Percentiles rank a stretch among this genome's conserved stretches.
Evolutionary conservation across 2,797 vertebrate genomes (phyloP).

Genomic region (Notoglanidium macrostoma): DNA sequence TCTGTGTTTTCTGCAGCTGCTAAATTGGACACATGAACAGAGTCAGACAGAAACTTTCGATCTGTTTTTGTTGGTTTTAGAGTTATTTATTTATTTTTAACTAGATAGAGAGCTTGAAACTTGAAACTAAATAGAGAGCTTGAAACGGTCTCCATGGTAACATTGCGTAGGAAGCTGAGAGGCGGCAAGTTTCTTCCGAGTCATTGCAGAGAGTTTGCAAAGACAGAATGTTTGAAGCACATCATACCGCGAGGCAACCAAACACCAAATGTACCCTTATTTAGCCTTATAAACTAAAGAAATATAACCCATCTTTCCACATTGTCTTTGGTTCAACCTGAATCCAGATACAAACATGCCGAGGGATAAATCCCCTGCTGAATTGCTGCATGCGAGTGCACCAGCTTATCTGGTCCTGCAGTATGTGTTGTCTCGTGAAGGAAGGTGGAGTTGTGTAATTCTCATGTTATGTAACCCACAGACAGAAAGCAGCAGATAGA

Average conservation of each 20-base stretch:
- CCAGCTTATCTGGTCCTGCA: conserved; percentile 15
- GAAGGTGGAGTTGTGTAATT: conserved; percentile 41
- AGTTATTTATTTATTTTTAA: conserved; percentile 51
- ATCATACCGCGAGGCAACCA: background rate
- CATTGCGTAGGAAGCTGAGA: conserved; percentile 55
- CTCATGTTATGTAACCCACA: conserved; percentile 40
- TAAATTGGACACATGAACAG: background rate
- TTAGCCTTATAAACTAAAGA: conserved; percentile 12
- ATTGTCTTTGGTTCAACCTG: background rate
- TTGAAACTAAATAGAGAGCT: conserved; percentile 71
- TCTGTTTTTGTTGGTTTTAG: conserved; percentile 3
- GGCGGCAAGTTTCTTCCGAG: conserved; percentile 37
- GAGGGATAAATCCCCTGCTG: background rate
- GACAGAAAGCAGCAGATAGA: conserved; percentile 42
- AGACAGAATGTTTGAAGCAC: conserved; percentile 27
- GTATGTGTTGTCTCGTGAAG: background rate
- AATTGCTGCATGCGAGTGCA: conserved; percentile 4
- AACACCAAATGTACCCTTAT: background rate
- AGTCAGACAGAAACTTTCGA: background rate
- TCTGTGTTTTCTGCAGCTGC: background rate
- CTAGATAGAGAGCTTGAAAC: conserved; percentile 70
- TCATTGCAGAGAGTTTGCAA: conserved; percentile 31
- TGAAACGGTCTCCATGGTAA: conserved; percentile 75
- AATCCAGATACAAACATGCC: background rate
- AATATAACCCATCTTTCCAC: background rate